Conservation (phyloP, 2,113 vertebrate genomes). For the Rynchops niger region DNA sequence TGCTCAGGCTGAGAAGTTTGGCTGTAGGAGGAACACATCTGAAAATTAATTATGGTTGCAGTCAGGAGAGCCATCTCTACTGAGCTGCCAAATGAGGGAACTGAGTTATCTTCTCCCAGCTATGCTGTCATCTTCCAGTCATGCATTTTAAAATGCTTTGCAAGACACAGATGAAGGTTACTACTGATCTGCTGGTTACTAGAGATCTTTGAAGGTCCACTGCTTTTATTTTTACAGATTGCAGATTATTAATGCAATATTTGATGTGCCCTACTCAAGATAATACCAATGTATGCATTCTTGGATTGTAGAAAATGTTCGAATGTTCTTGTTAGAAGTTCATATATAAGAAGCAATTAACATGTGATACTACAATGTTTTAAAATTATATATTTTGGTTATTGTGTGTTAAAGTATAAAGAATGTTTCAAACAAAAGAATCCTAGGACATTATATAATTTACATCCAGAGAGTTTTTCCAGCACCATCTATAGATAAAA, state of each 20-base stretch:
- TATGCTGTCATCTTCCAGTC: neutral
- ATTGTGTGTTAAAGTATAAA: neutral
- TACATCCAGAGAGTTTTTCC: neutral
- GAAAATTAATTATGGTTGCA: neutral
- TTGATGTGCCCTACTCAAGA: neutral
- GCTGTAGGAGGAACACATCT: neutral
- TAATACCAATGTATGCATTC: neutral
- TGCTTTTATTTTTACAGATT: neutral
- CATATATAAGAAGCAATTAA: neutral
- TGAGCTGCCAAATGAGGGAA: neutral
- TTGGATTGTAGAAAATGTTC: neutral
- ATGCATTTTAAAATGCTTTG: neutral
- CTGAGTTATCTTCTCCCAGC: neutral
- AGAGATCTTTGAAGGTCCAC: neutral
- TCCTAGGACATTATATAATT: neutral
- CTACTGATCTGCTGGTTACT: neutral
- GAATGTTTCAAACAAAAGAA: neutral
- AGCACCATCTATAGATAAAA: neutral
- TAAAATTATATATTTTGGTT: neutral
- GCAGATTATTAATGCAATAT: neutral
- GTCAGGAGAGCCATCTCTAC: neutral
- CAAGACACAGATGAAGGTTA: neutral
- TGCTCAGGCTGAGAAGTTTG: neutral
- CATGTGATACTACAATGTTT: neutral
- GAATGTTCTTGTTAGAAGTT: neutral